These are phyloP conservation scores for Macrostomum lignano DNA, from an alignment of 1,140 invertebrate genomes.

Conservation along the genomic window DNA sequence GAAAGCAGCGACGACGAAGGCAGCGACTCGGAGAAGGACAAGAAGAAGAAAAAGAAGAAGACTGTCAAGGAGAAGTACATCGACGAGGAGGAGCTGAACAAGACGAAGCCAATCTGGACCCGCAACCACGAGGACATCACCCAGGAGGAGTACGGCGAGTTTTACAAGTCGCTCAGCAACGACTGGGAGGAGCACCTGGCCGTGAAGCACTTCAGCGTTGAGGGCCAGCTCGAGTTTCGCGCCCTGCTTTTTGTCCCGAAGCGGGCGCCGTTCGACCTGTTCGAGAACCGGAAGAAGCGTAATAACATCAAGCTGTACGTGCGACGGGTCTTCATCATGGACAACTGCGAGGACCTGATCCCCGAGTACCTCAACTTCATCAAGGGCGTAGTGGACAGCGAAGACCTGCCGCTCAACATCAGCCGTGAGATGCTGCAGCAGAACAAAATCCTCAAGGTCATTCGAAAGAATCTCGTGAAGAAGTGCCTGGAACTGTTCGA, in stretches of 20 bases:
- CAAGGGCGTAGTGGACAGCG: conserved; percentile 82
- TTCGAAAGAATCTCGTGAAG: conserved; percentile 89
- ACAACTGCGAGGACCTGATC: conserved; percentile 90
- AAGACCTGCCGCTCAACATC: conserved; percentile 87
- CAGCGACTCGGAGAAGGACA: conserved; percentile 38
- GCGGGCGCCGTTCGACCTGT: conserved; percentile 79
- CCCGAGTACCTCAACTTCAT: conserved; percentile 85
- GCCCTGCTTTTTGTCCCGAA: conserved; percentile 75
- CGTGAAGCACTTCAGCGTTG: conserved; percentile 91
- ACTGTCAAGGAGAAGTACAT: conserved; percentile 89
- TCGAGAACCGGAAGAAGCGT: conserved; percentile 88
- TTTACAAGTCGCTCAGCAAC: conserved; percentile 90
- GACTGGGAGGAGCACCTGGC: conserved; percentile 97
- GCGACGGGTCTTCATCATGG: conserved; percentile 88
- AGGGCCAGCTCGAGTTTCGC: conserved; percentile 86
- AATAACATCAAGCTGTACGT: conserved; percentile 96
- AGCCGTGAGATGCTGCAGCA: conserved; percentile 95
- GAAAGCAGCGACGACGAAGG: no score
- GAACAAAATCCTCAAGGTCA: conserved; percentile 86
- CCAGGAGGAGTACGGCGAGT: conserved; percentile 89
- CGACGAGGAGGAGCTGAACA: conserved; percentile 93
- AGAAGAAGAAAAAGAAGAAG: conserved; percentile 44
- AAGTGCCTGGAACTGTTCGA: conserved; percentile 87
- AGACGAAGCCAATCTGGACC: conserved; percentile 95
- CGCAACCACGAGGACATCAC: conserved; percentile 86